Evolutionary conservation across 2,113 vertebrate species (phyloP).

Genomic region (Oxygymnocypris stewartii): DNA sequence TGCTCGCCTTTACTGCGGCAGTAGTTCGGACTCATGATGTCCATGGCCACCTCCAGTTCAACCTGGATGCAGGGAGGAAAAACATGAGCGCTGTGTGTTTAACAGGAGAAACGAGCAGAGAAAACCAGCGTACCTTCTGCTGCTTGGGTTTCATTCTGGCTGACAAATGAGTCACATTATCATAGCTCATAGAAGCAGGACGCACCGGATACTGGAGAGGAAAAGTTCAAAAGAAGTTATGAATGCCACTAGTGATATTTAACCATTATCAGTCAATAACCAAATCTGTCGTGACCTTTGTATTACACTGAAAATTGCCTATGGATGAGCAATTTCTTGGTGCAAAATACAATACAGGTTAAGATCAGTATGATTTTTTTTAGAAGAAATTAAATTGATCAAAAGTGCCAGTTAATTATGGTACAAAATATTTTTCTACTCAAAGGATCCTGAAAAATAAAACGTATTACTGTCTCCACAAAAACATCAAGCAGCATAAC

Average conservation of each 20-base stretch:
- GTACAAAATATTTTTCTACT: neutral
- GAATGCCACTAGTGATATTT: neutral
- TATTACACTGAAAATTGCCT: neutral
- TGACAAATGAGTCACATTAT: slow-evolving; percentile 86
- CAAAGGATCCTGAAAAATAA: neutral
- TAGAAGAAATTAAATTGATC: neutral
- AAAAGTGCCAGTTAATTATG: neutral
- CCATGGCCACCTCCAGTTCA: slow-evolving; percentile 89
- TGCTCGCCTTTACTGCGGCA: slow-evolving; percentile 98
- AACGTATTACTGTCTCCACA: neutral
- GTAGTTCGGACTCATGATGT: slow-evolving; percentile 93
- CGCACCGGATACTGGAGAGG: slow-evolving; percentile 89
- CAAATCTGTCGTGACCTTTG: neutral
- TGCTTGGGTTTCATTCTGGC: slow-evolving; percentile 97
- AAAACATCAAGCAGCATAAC: neutral
- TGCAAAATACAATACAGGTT: neutral
- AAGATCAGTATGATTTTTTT: too few species aligned
- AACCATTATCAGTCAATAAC: neutral
- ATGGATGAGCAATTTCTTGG: neutral
- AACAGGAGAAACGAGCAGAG: neutral
- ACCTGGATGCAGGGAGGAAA: slow-evolving; percentile 72
- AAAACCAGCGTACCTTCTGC: slow-evolving; percentile 81
- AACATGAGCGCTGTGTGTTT: neutral
- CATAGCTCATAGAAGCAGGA: slow-evolving; percentile 89
- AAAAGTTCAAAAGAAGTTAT: too few species aligned